Evolutionary conservation across 2,797 vertebrate genomes (phyloP).

Genomic region (Potorous gilbertii): DNA sequence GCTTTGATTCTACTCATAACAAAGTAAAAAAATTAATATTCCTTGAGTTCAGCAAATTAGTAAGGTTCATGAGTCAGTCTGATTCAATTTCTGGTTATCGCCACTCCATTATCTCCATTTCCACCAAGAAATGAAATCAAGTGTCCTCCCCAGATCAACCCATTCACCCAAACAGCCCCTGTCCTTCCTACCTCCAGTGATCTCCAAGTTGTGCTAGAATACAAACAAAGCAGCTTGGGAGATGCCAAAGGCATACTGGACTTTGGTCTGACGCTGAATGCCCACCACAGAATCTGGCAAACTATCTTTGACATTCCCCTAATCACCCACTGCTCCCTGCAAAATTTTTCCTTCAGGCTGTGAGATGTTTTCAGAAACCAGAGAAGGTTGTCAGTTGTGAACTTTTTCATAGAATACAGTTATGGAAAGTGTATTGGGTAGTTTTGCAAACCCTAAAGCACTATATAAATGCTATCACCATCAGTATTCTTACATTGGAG

Average conservation of each 20-base stretch:
- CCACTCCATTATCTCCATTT: neutral
- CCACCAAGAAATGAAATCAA: neutral
- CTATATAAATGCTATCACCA: neutral
- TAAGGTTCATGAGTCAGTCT: neutral
- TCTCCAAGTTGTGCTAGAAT: neutral
- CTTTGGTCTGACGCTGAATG: neutral
- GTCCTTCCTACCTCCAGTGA: neutral
- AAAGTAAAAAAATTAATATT: neutral
- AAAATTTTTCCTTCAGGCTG: neutral
- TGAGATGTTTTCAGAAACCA: neutral
- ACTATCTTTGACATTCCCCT: neutral
- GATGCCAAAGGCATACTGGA: neutral
- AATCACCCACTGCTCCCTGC: neutral
- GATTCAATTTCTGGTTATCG: neutral
- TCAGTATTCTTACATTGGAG: neutral
- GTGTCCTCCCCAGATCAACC: neutral
- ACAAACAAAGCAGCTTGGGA: neutral
- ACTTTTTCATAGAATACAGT: neutral
- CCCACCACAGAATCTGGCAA: neutral
- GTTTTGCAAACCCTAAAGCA: neutral
- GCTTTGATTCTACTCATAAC: neutral
- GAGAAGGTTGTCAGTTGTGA: neutral
- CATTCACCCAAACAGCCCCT: neutral
- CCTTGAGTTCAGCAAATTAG: neutral
- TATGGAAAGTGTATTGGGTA: neutral